Evolutionary conservation across 2,888 invertebrate genomes (phyloP).

Genomic region (Cheilosia grossa): DNA sequence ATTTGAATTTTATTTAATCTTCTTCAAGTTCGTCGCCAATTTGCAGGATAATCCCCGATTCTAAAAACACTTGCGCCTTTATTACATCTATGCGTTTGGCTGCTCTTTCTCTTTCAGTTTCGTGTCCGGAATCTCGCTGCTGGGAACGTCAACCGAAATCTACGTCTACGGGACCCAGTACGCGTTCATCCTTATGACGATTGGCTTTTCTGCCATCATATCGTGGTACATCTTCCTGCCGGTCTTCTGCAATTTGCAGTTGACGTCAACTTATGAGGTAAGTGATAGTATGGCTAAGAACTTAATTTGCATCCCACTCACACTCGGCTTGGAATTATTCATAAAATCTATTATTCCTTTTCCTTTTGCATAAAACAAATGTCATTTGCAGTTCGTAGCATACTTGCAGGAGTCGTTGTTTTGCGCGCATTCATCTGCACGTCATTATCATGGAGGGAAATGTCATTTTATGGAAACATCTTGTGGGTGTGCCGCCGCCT

Average conservation of each 20-base stretch:
- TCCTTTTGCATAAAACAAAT: conserved; percentile 37
- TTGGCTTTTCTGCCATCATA: conserved; percentile 84
- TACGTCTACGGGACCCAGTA: conserved; percentile 91
- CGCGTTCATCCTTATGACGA: conserved; percentile 84
- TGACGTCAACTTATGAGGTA: conserved; percentile 91
- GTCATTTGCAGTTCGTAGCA: conserved; percentile 57
- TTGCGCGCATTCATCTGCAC: conserved; percentile 2
- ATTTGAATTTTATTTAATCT: conserved; percentile 22
- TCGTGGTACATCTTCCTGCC: conserved; percentile 87
- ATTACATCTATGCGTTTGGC: conserved; percentile 9
- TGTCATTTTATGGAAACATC: conserved; percentile 33
- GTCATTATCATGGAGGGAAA: conserved; percentile 32
- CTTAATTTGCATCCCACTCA: conserved; percentile 10
- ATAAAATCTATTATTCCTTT: conserved; percentile 9
- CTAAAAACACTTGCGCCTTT: conserved; percentile 12
- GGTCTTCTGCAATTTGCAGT: conserved; percentile 87
- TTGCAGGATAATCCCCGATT: conserved; percentile 18
- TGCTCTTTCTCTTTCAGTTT: conserved; percentile 83
- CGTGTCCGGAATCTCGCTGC: conserved; percentile 89
- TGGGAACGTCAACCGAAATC: conserved; percentile 91
- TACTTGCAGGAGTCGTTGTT: conserved; percentile 25
- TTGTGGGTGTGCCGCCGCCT: neutral
- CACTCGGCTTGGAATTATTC: conserved; percentile 20
- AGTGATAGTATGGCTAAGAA: conserved; percentile 72
- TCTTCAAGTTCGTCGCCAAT: neutral